Evolutionary conservation across 2,113 vertebrate genomes (phyloP), one percentile per base, ranked within the genome.

Genomic region (Toxostoma redivivum): DNA sequence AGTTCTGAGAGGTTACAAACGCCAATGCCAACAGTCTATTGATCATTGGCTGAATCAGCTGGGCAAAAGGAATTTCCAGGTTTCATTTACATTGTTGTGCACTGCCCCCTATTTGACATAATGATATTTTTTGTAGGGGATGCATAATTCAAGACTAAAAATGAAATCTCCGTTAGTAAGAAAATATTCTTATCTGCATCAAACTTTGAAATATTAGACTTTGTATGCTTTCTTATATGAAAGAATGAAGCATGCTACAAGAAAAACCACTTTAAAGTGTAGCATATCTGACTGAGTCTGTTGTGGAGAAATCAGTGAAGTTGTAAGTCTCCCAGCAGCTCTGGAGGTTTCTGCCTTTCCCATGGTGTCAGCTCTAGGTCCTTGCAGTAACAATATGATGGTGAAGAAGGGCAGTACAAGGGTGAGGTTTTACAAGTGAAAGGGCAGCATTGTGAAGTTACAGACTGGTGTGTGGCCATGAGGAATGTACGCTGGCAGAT

Each of bases 11-110:
- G 21, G 28, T 62, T 87, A 38, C 27, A 56, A 61, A 65, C 0
- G 0, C 10, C 22, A 60, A 0, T 67, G 45, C 31, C 64, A 69
- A 20, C 20, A 53, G 28, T 47, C 23, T 69, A 0, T 24, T 60
- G 30, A 40, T 85, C 45, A 18, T 37, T 4, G 2, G 25, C 35
- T 87, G 53, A 79, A 79, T 74, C 31, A 50, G 12, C 44, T 65
- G 58, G 45, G 27, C 42, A 65, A 44, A 64, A 79, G 14, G 31
- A 53, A 45, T 61, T 79, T 45, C 45, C 21, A 35, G 17, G 12
- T 86, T 94, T 92, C 28, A 9, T 82, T 90, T 74, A 45, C 31
- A 7, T 14, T 53, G 25, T 12, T 82, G 40, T 44, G 21, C 20
- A 11, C 44, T 88, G 17, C 23, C 37, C 40, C 12, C 45, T 57